Percentiles rank a stretch among this genome's conserved stretches.
Evolutionary conservation across 2,888 invertebrate genomes (phyloP).

Genomic region (Bombylius discolor): DNA sequence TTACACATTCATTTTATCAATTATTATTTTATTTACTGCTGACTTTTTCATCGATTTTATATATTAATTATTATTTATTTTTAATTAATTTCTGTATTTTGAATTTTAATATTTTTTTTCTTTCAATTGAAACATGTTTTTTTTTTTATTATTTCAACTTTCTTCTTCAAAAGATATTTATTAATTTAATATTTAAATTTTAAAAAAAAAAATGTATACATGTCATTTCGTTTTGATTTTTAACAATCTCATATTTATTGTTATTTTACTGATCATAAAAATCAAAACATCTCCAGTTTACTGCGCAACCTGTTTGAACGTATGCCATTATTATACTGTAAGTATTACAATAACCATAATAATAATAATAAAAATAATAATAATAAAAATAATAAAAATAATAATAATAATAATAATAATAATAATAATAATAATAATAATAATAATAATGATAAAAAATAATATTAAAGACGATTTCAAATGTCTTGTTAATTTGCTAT

Average conservation of each 20-base stretch:
- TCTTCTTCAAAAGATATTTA: too few relatives aligned
- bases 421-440: neutral
- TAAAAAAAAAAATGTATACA: too few relatives aligned
- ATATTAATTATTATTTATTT: too few relatives aligned
- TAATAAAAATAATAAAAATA: slow-evolving; percentile 5
- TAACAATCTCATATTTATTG: too few relatives aligned
- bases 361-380: neutral
- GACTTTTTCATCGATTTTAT: too few relatives aligned
- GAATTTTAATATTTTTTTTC: too few relatives aligned
- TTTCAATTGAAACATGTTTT: too few relatives aligned
- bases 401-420: slow-evolving; percentile 1
- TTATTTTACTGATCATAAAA: slow-evolving; percentile 16
- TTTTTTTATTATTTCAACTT: too few relatives aligned
- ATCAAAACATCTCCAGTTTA: slow-evolving; percentile 10
- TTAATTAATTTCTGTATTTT: too few relatives aligned
- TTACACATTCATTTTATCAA: too few relatives aligned
- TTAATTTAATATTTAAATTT: too few relatives aligned
- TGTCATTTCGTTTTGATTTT: neutral
- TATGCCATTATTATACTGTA: slow-evolving; percentile 3
- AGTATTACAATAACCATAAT: neutral
- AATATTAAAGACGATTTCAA: slow-evolving; percentile 15
- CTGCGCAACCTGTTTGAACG: slow-evolving; percentile 15
- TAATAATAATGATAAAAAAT: slow-evolving; percentile 5
- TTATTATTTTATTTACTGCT: too few relatives aligned
- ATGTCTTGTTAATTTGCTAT: slow-evolving; percentile 18